Conservation (phyloP, 2,888 invertebrate genomes). For the Phalera bucephala region DNA sequence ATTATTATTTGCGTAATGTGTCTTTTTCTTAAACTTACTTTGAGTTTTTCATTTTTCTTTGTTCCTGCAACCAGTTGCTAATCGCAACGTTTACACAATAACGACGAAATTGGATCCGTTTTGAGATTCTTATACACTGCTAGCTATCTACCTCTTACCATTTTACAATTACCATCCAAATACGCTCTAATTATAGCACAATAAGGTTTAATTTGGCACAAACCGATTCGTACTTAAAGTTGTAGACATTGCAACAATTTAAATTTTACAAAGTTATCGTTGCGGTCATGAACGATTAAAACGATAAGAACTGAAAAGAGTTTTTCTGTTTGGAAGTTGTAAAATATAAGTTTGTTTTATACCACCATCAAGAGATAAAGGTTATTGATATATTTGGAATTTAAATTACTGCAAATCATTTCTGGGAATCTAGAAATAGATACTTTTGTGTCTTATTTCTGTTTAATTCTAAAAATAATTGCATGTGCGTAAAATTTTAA, state of each 20-base stretch:
- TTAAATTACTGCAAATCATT: constrained; percentile 51
- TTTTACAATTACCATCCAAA: constrained; percentile 26
- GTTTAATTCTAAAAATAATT: constrained; percentile 29
- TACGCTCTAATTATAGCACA: constrained; percentile 12
- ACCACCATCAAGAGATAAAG: constrained; percentile 40
- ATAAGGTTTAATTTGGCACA: constrained; percentile 29
- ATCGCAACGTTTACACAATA: constrained; percentile 13
- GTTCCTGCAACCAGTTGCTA: constrained; percentile 15
- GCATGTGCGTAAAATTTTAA: constrained; percentile 3
- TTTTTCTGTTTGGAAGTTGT: constrained; percentile 16
- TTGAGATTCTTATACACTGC: constrained; percentile 33
- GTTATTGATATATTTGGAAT: constrained; percentile 52
- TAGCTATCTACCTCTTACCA: constrained; percentile 37
- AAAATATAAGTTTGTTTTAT: constrained; percentile 26
- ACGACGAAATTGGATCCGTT: constrained; percentile 27
- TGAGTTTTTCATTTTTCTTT: constrained; percentile 3
- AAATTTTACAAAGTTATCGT: constrained; percentile 36
- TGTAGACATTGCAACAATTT: constrained; percentile 53
- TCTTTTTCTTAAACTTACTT: no score
- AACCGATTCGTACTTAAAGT: constrained; percentile 12
- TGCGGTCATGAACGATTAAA: constrained; percentile 20
- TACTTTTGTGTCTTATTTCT: constrained; percentile 32
- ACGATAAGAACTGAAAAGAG: constrained; percentile 10
- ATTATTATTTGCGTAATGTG: no score
- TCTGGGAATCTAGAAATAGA: constrained; percentile 38